Conservation (phyloP, 2,113 vertebrate genomes). For the Lophotis ruficrista region DNA sequence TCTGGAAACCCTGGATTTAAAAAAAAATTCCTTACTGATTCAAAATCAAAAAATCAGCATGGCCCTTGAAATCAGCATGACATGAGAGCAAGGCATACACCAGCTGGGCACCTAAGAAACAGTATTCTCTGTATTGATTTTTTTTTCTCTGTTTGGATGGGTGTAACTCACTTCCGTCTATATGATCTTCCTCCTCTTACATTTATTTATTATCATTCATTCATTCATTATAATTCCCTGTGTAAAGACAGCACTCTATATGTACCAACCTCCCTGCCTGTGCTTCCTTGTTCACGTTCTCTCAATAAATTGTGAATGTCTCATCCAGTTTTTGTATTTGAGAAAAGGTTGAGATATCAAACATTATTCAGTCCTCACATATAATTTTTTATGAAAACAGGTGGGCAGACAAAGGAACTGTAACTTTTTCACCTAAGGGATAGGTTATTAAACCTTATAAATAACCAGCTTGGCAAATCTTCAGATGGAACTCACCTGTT, state of each 20-base stretch:
- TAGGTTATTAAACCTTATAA: neutral
- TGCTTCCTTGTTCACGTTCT: neutral
- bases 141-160: neutral
- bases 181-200: neutral
- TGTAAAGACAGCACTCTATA: neutral
- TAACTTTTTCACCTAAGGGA: neutral
- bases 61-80: accelerated
- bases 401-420: neutral
- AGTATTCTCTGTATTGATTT: neutral
- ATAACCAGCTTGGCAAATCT: neutral
- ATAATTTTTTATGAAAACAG: neutral
- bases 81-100: neutral
- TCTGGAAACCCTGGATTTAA: neutral
- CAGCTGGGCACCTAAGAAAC: neutral
- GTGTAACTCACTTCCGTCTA: neutral
- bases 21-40: neutral
- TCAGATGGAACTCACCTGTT: neutral
- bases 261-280: neutral
- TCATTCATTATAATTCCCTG: neutral
- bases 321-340: neutral
- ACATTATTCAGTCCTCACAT: neutral
- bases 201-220: neutral
- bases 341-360: neutral
- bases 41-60: neutral
- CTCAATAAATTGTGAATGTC: neutral